Percentiles rank a stretch among this genome's conserved stretches.
Conservation (phyloP, 1,140 invertebrate genomes). For the Dolichoris vasculosae region DNA sequence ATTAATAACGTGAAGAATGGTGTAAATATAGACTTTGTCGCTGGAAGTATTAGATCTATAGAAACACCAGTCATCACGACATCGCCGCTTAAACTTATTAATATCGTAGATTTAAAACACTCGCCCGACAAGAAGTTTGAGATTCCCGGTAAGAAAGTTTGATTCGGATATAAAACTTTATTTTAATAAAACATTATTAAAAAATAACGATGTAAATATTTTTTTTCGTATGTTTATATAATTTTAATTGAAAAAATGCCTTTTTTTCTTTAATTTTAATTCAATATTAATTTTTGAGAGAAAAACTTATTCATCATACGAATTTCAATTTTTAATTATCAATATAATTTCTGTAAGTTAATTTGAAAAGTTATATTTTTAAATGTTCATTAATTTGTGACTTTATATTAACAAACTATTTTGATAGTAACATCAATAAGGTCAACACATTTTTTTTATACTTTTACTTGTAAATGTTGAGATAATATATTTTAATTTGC, state of each 20-base stretch:
- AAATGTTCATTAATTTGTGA: not conserved
- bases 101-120: slow-evolving; percentile 61
- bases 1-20: slow-evolving; percentile 49
- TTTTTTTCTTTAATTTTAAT: too few species aligned
- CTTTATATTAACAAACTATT: not conserved
- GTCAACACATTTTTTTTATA: not conserved
- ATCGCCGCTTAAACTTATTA: slow-evolving; percentile 65
- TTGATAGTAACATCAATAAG: not conserved
- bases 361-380: not conserved
- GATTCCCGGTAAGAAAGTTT: slow-evolving; percentile 30
- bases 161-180: too few species aligned
- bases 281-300: too few species aligned
- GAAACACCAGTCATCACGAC: slow-evolving; percentile 68
- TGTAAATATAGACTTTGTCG: slow-evolving; percentile 22
- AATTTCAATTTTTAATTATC: too few species aligned
- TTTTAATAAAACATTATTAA: too few species aligned
- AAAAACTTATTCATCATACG: too few species aligned
- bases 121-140: slow-evolving; percentile 55
- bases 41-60: slow-evolving; percentile 61
- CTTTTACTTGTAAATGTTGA: too few species aligned
- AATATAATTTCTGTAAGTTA: not conserved
- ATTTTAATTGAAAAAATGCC: too few species aligned
- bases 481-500: too few species aligned
- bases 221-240: too few species aligned
- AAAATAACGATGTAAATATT: too few species aligned